A percentile compares a stretch with the other conserved stretches of the same genome.
Conservation (phyloP, 2,797 vertebrate species). For the Yasuhikotakia modesta region DNA sequence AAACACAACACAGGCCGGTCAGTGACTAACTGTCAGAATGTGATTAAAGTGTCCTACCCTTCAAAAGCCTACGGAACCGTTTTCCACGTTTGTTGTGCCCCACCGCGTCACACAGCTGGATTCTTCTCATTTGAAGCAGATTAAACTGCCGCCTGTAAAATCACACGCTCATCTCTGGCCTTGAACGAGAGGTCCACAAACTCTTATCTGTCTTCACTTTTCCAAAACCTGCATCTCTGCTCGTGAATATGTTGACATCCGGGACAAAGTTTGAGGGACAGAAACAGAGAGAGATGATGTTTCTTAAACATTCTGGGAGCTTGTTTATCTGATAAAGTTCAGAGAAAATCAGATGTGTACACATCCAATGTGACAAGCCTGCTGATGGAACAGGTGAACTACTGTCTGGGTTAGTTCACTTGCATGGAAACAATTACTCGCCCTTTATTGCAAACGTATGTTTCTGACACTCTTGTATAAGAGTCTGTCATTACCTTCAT, state of each 20-base stretch:
- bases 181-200: constrained; percentile 19
- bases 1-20: not conserved
- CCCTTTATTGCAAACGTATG: not conserved
- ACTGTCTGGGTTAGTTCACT: not conserved
- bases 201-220: constrained; percentile 19
- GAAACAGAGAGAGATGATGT: not conserved
- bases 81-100: constrained; percentile 1
- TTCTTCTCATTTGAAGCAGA: constrained; percentile 29
- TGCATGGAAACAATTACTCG: not conserved
- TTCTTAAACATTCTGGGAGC: constrained; percentile 8
- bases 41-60: too few species aligned
- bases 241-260: constrained; percentile 23
- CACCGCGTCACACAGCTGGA: constrained; percentile 9
- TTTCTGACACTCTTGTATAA: not conserved
- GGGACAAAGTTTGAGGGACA: constrained; percentile 26
- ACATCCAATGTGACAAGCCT: too few species aligned
- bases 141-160: not conserved
- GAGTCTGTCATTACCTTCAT: not conserved
- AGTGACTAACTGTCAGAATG: too few species aligned
- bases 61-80: too few species aligned
- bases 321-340: not conserved
- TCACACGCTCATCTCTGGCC: constrained; percentile 8
- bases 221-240: constrained; percentile 24
- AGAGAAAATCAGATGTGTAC: not conserved
- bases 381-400: not conserved